A percentile compares a stretch with the other conserved stretches of the same genome.
Evolutionary conservation across 2,797 vertebrate species (phyloP).

Genomic region (Peromyscus eremicus): DNA sequence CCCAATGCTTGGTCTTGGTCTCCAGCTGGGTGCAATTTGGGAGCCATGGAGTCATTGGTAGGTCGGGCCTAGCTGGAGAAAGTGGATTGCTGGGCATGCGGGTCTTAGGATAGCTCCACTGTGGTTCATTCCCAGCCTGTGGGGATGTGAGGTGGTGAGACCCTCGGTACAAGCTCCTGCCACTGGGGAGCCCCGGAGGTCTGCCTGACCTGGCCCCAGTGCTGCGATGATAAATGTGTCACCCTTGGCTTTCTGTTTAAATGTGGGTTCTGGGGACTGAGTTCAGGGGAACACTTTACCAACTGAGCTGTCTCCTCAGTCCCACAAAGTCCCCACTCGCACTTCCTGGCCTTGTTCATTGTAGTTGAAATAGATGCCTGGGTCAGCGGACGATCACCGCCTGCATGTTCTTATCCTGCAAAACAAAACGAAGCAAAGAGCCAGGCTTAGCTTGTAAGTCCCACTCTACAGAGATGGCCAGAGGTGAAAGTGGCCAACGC

Average conservation of each 20-base stretch:
- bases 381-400: background rate
- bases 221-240: background rate
- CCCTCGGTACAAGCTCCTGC: background rate
- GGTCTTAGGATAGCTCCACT: background rate
- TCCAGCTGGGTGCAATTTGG: background rate
- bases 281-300: background rate
- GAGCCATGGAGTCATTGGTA: background rate
- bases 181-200: background rate
- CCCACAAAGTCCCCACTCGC: background rate
- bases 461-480: conserved; percentile 24
- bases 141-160: background rate
- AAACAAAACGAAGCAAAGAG: background rate
- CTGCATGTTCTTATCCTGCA: background rate
- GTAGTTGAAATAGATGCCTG: background rate
- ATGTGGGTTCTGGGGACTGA: background rate
- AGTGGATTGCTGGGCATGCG: background rate
- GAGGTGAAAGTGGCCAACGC: background rate
- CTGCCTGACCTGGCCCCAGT: background rate
- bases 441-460: background rate
- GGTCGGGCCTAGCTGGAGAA: no score
- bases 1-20: background rate
- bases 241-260: background rate
- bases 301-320: background rate
- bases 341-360: background rate
- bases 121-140: no score